Base-by-base conservation (phyloP, 2,113 vertebrate genomes). In the Istiophorus platypterus region DNA sequence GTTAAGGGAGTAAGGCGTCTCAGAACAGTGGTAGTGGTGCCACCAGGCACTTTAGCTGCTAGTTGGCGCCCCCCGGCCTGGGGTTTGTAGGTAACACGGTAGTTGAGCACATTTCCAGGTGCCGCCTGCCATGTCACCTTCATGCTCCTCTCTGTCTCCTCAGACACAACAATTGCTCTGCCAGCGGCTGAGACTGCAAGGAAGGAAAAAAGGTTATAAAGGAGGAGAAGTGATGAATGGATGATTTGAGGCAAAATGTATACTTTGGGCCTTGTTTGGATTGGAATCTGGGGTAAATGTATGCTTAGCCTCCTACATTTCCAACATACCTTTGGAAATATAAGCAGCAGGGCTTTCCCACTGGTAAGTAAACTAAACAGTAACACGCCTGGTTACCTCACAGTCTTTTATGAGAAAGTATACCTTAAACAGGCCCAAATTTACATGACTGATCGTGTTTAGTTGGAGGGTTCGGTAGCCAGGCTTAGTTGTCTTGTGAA, bases 81-180 rank as follows among this genome's bases (percentile, higher is more conserved):
- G 2, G 97, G 96, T 26, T 96, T 97, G 87, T 99, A 98, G 4
- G 96, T 95, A 34, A 99, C 95, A 1, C 97, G 96, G 20, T 99
- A 99, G 85, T 97, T 97, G 83, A 96, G 39, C 7, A 99, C 97
- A 57, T 95, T 97, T 71, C 98, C 98, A 0, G 98, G 98, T 0
- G 98, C 96, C 2, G 96, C 95, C 72, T 96, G 92, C 98, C 98
- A 99, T 0, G 90, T 93, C 67, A 98, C 97, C 90, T 96, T 96
- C 97, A 99, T 97, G 71, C 91, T 95, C 73, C 93, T 96, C 91
- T 98, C 97, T 0, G 97, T 98, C 92, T 99, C 97, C 13, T 98
- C 96, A 10, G 97, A 96, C 26, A 99, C 97, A 37, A 52, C 95
- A 83, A 99, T 92, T 13, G 41, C 89, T 93, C 93, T 97, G 65